Evolutionary conservation across 2,797 vertebrate species (phyloP).

Genomic region (Danio jaintianensis): DNA sequence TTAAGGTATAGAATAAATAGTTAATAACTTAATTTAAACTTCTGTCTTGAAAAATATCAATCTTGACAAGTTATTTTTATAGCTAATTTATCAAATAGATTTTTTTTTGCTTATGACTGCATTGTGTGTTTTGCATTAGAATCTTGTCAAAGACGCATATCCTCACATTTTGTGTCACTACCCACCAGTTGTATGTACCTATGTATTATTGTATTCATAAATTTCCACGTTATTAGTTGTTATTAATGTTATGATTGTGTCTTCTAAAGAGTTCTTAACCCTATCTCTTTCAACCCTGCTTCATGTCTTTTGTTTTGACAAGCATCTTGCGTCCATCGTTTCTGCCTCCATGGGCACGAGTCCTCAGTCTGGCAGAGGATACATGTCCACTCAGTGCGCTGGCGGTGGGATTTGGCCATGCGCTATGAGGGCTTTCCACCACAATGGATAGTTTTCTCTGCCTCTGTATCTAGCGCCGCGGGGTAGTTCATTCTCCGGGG

Average conservation of each 20-base stretch:
- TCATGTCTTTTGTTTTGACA: slow-evolving; percentile 73
- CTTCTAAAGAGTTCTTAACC: slow-evolving; percentile 35
- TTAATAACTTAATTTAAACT: too few relatives aligned
- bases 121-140: neutral
- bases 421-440: slow-evolving; percentile 75
- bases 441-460: slow-evolving; percentile 90
- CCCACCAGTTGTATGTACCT: neutral
- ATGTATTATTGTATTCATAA: neutral
- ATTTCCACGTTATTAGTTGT: neutral
- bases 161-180: neutral
- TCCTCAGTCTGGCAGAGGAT: slow-evolving; percentile 70
- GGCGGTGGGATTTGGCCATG: slow-evolving; percentile 78
- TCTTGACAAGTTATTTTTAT: too few relatives aligned
- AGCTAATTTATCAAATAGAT: too few relatives aligned
- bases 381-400: slow-evolving; percentile 66
- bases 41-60: too few relatives aligned
- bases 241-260: slow-evolving; percentile 23
- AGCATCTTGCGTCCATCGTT: slow-evolving; percentile 69
- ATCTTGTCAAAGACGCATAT: neutral
- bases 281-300: slow-evolving; percentile 60
- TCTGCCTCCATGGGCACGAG: slow-evolving; percentile 75
- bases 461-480: slow-evolving; percentile 85
- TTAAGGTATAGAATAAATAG: too few relatives aligned
- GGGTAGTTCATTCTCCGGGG: slow-evolving; percentile 86
- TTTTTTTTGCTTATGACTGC: too few relatives aligned